These are phyloP conservation scores for Drosophila nr. medialis DNA, from an alignment of 2,888 invertebrate species.

Conservation along the genomic window DNA sequence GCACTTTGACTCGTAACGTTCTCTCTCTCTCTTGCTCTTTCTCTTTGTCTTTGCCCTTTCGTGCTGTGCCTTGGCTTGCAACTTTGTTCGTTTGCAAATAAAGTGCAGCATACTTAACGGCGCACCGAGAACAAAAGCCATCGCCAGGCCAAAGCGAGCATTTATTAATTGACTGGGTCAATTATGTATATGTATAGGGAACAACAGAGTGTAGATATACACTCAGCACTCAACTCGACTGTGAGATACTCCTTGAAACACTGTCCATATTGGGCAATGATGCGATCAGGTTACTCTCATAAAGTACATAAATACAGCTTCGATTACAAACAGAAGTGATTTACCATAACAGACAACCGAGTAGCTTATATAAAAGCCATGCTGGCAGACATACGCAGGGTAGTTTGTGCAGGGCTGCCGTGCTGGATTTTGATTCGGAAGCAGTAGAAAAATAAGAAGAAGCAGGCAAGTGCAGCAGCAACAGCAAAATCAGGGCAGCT, in stretches of 20 bases:
- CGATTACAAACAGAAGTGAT: background rate
- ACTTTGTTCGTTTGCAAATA: slow-evolving; percentile 59
- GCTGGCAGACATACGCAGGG: background rate
- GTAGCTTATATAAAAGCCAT: background rate
- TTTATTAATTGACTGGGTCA: slow-evolving; percentile 72
- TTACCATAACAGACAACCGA: background rate
- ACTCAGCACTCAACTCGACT: background rate
- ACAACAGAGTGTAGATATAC: background rate
- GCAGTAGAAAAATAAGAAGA: background rate
- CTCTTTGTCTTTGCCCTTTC: background rate
- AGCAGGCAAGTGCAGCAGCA: slow-evolving; percentile 33
- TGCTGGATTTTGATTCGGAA: background rate
- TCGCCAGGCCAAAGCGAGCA: slow-evolving; percentile 50
- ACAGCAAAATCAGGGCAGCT: slow-evolving; percentile 30
- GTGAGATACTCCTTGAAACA: slow-evolving; percentile 6
- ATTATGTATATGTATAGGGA: slow-evolving; percentile 28
- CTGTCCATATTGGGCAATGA: background rate
- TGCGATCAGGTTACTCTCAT: background rate
- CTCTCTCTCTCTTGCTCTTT: background rate
- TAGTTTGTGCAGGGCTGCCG: background rate
- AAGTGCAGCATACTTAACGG: slow-evolving; percentile 63
- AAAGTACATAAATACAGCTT: background rate
- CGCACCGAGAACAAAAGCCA: slow-evolving; percentile 53
- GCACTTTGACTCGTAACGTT: background rate
- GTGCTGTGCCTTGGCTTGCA: slow-evolving; percentile 7